phyloP scores from a whole-genome alignment of 1,140 invertebrate genomes.

The Scaptomyza hsui region DNA sequence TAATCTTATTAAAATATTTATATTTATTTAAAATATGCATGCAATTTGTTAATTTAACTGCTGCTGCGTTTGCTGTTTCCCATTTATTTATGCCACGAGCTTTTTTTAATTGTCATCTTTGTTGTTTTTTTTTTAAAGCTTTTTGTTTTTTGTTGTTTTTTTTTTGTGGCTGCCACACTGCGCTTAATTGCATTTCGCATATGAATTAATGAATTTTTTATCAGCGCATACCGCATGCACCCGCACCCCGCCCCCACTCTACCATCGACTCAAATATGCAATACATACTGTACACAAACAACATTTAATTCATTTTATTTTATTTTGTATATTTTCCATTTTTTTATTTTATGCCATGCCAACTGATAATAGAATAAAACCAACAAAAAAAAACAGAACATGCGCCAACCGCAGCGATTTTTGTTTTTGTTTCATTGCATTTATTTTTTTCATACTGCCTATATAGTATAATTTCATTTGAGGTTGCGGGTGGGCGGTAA shows the following conservation, averaged over 20 bases:
- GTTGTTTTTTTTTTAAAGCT: slow-evolving; percentile 14
- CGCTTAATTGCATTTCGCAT: slow-evolving; percentile 82
- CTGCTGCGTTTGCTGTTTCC: slow-evolving; percentile 57
- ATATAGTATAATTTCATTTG: slow-evolving; percentile 80
- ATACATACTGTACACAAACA: slow-evolving; percentile 51
- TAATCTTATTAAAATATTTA: slow-evolving; percentile 83
- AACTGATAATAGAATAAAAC: slow-evolving; percentile 77
- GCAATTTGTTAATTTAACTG: slow-evolving; percentile 83
- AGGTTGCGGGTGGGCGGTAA: slow-evolving; percentile 42
- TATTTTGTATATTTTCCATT: slow-evolving; percentile 23
- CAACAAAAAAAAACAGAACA: slow-evolving; percentile 43
- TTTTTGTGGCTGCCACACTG: slow-evolving; percentile 74
- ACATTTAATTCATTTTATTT: slow-evolving; percentile 69
- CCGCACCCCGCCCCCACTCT: background rate
- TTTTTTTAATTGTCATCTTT: slow-evolving; percentile 52
- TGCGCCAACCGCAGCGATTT: slow-evolving; percentile 66
- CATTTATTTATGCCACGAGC: slow-evolving; percentile 66
- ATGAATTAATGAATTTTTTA: slow-evolving; percentile 83
- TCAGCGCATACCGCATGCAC: slow-evolving; percentile 55
- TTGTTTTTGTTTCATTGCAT: slow-evolving; percentile 39
- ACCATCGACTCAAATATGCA: slow-evolving; percentile 58
- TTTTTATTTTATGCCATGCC: slow-evolving; percentile 56
- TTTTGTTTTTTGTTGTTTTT: slow-evolving; percentile 55
- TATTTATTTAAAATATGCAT: slow-evolving; percentile 82
- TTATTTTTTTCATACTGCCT: slow-evolving; percentile 48